Evolutionary conservation across 2,113 vertebrate genomes (phyloP).

Genomic region (Meleagris gallopavo): DNA sequence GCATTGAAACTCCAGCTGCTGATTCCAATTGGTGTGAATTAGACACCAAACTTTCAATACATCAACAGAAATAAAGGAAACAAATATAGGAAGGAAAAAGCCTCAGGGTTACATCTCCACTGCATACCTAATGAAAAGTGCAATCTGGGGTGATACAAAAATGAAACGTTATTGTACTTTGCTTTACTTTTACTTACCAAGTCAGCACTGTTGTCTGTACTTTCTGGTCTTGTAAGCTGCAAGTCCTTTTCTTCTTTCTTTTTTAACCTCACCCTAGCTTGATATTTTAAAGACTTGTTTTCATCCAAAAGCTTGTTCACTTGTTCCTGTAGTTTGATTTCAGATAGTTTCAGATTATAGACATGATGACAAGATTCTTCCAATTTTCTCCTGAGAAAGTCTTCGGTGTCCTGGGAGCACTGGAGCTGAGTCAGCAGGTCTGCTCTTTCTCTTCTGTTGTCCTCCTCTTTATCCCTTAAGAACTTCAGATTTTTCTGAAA

Average conservation of each 20-base stretch:
- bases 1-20: neutral
- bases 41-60: neutral
- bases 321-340: constrained; percentile 74
- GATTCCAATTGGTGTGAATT: neutral
- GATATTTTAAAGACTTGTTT: constrained; percentile 72
- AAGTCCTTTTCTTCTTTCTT: neutral
- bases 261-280: neutral
- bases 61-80: neutral
- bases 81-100: neutral
- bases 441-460: constrained; percentile 56
- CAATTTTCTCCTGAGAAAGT: constrained; percentile 73
- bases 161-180: neutral
- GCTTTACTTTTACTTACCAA: constrained; percentile 54
- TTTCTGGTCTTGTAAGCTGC: rapidly evolving
- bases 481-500: constrained; percentile 74
- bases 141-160: neutral
- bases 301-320: constrained; percentile 77
- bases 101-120: neutral
- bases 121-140: neutral
- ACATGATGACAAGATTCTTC: constrained; percentile 76
- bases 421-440: constrained; percentile 71
- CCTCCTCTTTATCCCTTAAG: constrained; percentile 74
- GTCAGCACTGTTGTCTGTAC: neutral
- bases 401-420: constrained; percentile 71
- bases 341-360: constrained; percentile 73